Base-by-base conservation (phyloP, 2,797 vertebrate species). In the Emydoidea blandingii region DNA sequence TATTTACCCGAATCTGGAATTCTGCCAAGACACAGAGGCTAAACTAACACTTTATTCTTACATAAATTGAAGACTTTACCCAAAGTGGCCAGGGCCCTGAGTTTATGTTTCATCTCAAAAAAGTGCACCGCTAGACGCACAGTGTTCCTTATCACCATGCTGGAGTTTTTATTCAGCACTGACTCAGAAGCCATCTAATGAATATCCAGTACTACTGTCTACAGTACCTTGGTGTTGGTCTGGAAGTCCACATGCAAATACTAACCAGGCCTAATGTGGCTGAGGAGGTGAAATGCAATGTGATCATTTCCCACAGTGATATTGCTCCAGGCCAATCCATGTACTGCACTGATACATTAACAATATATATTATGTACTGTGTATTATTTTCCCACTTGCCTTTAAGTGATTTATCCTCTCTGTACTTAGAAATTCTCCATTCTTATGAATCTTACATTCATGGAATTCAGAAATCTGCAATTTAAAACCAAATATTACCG, bases 381-480 rank as follows among this genome's bases (percentile, higher is more conserved):
- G 37, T 86, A 56, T 56, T 79, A 56, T 87, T 92, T 86, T 49
- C 78, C 10, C 8, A 81, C 59, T 85, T 95, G 44, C 79, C 37
- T 94, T 62, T 49, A 88, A 21, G 34, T 79, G 3, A 44, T 41
- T 82, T 34, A 41, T 1, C 16, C 68, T 14, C 3, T 91, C 74
- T 72, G 31, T 87, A 53, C 2, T 18, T 0, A 3, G 47, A 89
- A 49, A 2, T 1, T 44, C 27, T 14, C 74, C 79, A 41, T 47
- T 25, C 8, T 59, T 54, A 29, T 56, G 19, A 68, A 59, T 7
- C 47, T 84, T 81, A 23, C 72, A n/a, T n/a, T 89, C 47, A 31
- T 47, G 19, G 4, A 52, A 6, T 23, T 68, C 3, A 76, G 72
- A 50, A 85, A 44, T 15, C 86, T 81, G 78, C 88, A 95, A 92